Evolutionary conservation across 2,113 vertebrate species (phyloP), one percentile per base, ranked within the genome.

Genomic region (Podarcis raffonei): DNA sequence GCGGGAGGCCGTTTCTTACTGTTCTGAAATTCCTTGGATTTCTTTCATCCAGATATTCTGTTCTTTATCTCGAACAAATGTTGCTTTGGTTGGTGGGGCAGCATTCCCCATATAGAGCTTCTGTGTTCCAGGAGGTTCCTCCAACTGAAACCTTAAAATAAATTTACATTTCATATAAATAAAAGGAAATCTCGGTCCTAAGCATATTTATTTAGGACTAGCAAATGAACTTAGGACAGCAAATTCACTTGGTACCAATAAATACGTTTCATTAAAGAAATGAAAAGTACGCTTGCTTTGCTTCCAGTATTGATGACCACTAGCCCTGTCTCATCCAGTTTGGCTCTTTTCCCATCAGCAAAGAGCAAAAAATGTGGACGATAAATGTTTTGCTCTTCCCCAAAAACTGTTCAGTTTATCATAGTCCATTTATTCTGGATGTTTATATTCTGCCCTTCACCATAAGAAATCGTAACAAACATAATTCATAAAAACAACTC

Each of bases 1-100:
- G 68, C 7, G 27, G 16, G 2, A 32, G 15, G 7, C 16, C 53
- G 11, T 57, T 3, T 96, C 98, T 97, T 96, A 99, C 99, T 98
- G 93, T 95, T 99, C 99, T 85, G 98, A 98, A 95, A 99, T 95
- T 93, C 98, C 97, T 94, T 99, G 98, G 85, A 98, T 95, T 35
- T 99, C 99, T 96, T 99, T 99, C 84, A 98, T 59, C 98, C 99
- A 99, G 0, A 96, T 95, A 86, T 97, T 98, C 93, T 98, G 97
- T 53, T 99, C 98, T 92, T 98, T 98, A 91, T 99, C 98, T 92
- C 97, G 97, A 92, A 98, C 92, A 23, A 95, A 96, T 5, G 92
- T 85, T 81, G 98, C 97, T 97, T 98, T 98, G 84, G 97, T 97
- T 18, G 98, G 98, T 59, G 99, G 98, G 18, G 96, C 97, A 62